Conservation (phyloP, 2,797 vertebrate genomes). For the Coregonus ussuriensis region DNA sequence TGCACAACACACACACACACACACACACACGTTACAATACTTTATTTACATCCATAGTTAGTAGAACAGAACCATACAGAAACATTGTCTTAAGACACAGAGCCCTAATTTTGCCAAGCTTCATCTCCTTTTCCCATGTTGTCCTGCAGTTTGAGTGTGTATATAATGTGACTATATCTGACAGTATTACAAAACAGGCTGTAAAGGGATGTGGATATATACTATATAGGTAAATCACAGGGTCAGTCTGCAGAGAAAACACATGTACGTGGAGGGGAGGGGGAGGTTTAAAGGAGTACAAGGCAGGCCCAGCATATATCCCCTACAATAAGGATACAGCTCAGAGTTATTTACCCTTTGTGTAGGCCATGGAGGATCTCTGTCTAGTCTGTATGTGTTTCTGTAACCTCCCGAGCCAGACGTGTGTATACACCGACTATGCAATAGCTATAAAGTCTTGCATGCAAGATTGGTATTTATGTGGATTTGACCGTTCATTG, state of each 20-base stretch:
- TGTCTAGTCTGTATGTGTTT: neutral
- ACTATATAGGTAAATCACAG: neutral
- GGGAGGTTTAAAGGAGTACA: neutral
- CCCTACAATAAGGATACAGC: neutral
- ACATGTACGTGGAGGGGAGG: neutral
- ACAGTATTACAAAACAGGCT: neutral
- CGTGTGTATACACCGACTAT: neutral
- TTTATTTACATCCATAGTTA: neutral
- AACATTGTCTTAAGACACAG: neutral
- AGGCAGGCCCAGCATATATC: neutral
- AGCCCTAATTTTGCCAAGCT: neutral
- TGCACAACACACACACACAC: slow-evolving; percentile 53
- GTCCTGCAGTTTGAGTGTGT: neutral
- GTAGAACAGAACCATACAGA: neutral
- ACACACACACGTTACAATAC: slow-evolving; percentile 1
- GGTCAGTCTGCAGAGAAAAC: neutral
- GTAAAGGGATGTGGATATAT: neutral
- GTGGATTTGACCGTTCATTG: neutral
- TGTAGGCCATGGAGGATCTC: neutral
- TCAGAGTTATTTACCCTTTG: neutral
- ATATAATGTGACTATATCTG: neutral
- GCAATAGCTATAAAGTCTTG: neutral
- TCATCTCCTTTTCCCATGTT: neutral
- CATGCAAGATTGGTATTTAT: neutral
- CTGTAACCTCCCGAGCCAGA: neutral